Conservation (phyloP, 1,140 invertebrate genomes). For the Drosophila truncata region DNA sequence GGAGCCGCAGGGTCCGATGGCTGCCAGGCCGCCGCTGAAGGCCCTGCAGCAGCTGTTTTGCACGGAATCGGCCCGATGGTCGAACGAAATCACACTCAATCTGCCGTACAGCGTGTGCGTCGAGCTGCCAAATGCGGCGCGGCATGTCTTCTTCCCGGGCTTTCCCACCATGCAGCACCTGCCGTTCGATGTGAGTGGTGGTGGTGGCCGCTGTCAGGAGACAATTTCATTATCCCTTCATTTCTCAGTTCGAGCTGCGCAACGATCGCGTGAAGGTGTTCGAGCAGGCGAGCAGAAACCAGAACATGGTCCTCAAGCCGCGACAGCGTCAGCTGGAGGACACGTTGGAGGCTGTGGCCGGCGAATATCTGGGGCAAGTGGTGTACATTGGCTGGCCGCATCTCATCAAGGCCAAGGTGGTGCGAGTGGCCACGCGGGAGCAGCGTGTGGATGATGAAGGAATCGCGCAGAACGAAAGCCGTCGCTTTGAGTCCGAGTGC, state of each 20-base stretch:
- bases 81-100: constrained; percentile 88
- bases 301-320: constrained; percentile 92
- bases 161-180: constrained; percentile 96
- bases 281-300: constrained; percentile 91
- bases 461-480: constrained; percentile 38
- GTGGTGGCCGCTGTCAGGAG: not conserved
- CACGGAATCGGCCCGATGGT: constrained; percentile 86
- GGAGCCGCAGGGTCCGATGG: constrained; percentile 48
- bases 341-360: constrained; percentile 86
- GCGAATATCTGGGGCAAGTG: constrained; percentile 89
- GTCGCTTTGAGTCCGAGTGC: constrained; percentile 60
- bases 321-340: constrained; percentile 76
- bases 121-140: constrained; percentile 89
- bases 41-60: constrained; percentile 61
- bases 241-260: constrained; percentile 87
- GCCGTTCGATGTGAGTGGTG: constrained; percentile 88
- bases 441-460: constrained; percentile 50
- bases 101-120: constrained; percentile 89
- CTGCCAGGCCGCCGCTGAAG: constrained; percentile 50
- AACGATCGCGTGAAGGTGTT: constrained; percentile 94
- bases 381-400: constrained; percentile 96
- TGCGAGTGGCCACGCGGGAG: constrained; percentile 50
- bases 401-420: constrained; percentile 89
- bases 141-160: constrained; percentile 93
- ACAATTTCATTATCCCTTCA: not conserved